Evolutionary conservation across 2,797 vertebrate genomes (phyloP).

Genomic region (Dromococcyx pavoninus): DNA sequence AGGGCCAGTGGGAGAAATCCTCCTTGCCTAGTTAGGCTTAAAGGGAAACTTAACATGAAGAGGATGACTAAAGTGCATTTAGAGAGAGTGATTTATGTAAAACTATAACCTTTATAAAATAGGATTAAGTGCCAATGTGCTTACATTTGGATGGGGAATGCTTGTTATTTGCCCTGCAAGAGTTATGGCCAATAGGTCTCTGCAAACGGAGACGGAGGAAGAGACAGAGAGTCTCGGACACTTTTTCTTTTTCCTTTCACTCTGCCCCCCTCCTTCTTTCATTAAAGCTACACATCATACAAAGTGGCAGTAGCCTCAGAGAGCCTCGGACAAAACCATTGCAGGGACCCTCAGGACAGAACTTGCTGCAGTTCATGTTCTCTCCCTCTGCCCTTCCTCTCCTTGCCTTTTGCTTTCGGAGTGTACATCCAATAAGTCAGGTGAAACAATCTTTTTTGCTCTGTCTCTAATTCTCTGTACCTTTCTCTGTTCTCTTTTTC

Average conservation of each 20-base stretch:
- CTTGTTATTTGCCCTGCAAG: constrained; percentile 69
- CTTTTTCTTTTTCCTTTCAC: constrained; percentile 11
- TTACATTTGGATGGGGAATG: constrained; percentile 57
- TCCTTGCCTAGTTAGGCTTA: constrained; percentile 65
- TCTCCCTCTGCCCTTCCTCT: constrained; percentile 20
- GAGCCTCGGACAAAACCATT: constrained; percentile 41
- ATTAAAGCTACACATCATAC: constrained; percentile 69
- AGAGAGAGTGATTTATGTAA: constrained; percentile 62
- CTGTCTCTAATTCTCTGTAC: constrained; percentile 42
- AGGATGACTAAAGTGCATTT: constrained; percentile 69
- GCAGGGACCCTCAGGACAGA: constrained; percentile 58
- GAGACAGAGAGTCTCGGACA: constrained; percentile 65
- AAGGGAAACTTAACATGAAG: constrained; percentile 52
- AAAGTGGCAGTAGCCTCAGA: constrained; percentile 42
- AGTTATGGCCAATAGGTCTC: constrained; percentile 67
- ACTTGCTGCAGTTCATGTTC: constrained; percentile 44
- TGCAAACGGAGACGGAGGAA: not conserved
- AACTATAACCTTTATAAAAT: constrained; percentile 70
- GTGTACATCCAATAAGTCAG: constrained; percentile 56
- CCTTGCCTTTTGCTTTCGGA: constrained; percentile 33
- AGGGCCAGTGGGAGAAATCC: constrained; percentile 64
- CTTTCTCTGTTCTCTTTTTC: constrained; percentile 23
- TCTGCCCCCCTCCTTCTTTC: constrained; percentile 50
- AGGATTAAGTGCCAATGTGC: constrained; percentile 69
- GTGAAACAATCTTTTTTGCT: constrained; percentile 58